Evolutionary conservation across 2,797 vertebrate genomes (phyloP).

Genomic region (Anguilla pacifica): DNA sequence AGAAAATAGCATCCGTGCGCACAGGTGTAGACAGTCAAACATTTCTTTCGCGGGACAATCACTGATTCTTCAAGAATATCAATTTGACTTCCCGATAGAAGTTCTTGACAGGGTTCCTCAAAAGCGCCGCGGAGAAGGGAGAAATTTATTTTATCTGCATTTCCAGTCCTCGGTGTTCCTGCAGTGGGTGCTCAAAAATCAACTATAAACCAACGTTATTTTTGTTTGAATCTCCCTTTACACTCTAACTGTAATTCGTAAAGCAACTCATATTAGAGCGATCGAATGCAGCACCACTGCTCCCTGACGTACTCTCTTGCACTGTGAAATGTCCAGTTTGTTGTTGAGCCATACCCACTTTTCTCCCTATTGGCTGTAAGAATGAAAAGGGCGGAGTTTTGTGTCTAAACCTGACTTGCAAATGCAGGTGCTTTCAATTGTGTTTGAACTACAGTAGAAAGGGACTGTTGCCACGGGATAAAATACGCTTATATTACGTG

Average conservation of each 20-base stretch:
- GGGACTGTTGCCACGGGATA: not conserved
- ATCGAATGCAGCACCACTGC: slow-evolving; percentile 31
- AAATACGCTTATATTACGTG: not conserved
- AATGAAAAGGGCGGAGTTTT: slow-evolving; percentile 49
- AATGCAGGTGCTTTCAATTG: not conserved
- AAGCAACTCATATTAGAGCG: not conserved
- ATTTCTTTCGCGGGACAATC: not conserved
- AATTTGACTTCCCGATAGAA: not conserved
- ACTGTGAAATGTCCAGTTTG: slow-evolving; percentile 64
- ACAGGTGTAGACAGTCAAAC: not conserved
- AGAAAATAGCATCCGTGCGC: not conserved
- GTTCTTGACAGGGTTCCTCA: slow-evolving; percentile 6
- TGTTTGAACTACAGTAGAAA: not conserved
- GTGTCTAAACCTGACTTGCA: not conserved
- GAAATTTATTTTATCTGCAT: not conserved
- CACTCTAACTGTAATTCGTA: not conserved
- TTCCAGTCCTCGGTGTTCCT: not conserved
- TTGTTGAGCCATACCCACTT: slow-evolving; percentile 63
- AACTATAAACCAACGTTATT: not conserved
- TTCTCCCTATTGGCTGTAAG: slow-evolving; percentile 66
- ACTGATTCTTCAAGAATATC: not conserved
- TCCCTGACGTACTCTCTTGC: slow-evolving; percentile 34
- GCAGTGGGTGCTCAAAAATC: not conserved
- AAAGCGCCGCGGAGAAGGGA: not conserved
- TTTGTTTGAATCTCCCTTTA: not conserved